Conservation (phyloP, 1,140 invertebrate genomes). For the Calliopsis andreniformis region DNA sequence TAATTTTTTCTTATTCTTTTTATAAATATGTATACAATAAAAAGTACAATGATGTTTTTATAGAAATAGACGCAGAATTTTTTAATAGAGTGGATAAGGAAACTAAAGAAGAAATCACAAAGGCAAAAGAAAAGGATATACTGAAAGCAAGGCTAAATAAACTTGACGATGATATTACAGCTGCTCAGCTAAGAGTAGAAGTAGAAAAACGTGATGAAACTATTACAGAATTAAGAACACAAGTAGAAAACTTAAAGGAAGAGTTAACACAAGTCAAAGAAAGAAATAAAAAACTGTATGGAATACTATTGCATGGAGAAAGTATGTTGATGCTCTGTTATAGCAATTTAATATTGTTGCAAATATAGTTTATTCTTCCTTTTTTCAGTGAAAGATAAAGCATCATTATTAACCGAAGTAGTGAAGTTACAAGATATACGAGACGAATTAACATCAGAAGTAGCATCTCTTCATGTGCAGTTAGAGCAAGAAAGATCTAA, state of each 20-base stretch:
- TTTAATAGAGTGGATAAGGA: slow-evolving; percentile 87
- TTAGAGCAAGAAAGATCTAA: slow-evolving; percentile 91
- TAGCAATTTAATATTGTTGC: slow-evolving; percentile 2
- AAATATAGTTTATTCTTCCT: slow-evolving; percentile 16
- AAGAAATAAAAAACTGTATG: slow-evolving; percentile 89
- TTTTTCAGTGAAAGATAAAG: slow-evolving; percentile 88
- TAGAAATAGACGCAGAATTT: slow-evolving; percentile 82
- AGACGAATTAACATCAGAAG: slow-evolving; percentile 88
- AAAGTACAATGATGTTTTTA: slow-evolving; percentile 39
- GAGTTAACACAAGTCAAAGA: slow-evolving; percentile 88
- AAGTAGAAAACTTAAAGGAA: slow-evolving; percentile 84
- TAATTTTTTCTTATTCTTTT: slow-evolving; percentile 33
- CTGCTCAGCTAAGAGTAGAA: slow-evolving; percentile 84
- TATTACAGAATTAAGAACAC: slow-evolving; percentile 83
- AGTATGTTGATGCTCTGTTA: slow-evolving; percentile 82
- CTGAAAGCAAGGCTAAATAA: slow-evolving; percentile 79
- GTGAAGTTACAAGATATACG: slow-evolving; percentile 87
- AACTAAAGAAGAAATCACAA: slow-evolving; percentile 84
- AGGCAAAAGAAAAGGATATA: slow-evolving; percentile 85
- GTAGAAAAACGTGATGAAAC: slow-evolving; percentile 86
- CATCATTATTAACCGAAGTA: slow-evolving; percentile 88
- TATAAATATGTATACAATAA: too few species aligned
- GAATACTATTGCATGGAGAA: slow-evolving; percentile 89
- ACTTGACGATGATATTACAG: slow-evolving; percentile 82
- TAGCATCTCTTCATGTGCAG: slow-evolving; percentile 85